Percentiles rank a stretch among this genome's conserved stretches.
These are phyloP conservation scores for Scaptomyza flava DNA, from an alignment of 2,888 invertebrate genomes.

Conservation along the genomic window DNA sequence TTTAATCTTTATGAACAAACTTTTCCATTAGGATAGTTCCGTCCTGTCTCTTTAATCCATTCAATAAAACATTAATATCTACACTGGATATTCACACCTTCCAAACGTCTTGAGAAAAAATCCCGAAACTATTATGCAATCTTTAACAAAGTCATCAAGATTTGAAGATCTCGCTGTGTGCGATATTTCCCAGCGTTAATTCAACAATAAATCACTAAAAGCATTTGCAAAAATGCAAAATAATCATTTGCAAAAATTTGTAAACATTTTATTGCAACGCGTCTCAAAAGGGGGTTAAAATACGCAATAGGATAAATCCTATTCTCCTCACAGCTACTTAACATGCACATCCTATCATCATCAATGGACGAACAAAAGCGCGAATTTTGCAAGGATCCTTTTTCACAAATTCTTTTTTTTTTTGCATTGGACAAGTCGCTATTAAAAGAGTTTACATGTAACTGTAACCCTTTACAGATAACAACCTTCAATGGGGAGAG, in stretches of 20 bases:
- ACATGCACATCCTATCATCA: constrained; percentile 37
- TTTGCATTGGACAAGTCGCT: constrained; percentile 43
- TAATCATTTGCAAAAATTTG: constrained; percentile 73
- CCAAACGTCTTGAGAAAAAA: background rate
- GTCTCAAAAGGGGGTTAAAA: constrained; percentile 7
- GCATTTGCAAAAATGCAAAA: constrained; percentile 58
- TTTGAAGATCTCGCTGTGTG: constrained; percentile 1
- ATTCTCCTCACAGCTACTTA: constrained; percentile 58
- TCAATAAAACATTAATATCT: background rate
- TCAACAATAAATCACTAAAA: constrained; percentile 57
- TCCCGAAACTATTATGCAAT: constrained; percentile 19
- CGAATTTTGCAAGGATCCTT: constrained; percentile 39
- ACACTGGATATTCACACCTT: constrained; percentile 18
- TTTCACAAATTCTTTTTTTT: background rate
- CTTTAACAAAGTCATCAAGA: constrained; percentile 53
- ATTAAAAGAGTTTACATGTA: constrained; percentile 23
- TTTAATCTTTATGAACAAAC: background rate
- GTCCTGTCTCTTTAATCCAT: background rate
- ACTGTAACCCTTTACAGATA: constrained; percentile 46
- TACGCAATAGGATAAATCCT: constrained; percentile 12
- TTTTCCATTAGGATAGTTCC: background rate
- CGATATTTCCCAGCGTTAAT: constrained; percentile 38
- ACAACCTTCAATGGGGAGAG: background rate
- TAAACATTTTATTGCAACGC: constrained; percentile 74
- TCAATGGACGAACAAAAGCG: constrained; percentile 30